Evolutionary conservation across 2,888 invertebrate genomes (phyloP), one percentile per base, ranked within the genome.

Genomic region (Harpagoxenus sublaevis): DNA sequence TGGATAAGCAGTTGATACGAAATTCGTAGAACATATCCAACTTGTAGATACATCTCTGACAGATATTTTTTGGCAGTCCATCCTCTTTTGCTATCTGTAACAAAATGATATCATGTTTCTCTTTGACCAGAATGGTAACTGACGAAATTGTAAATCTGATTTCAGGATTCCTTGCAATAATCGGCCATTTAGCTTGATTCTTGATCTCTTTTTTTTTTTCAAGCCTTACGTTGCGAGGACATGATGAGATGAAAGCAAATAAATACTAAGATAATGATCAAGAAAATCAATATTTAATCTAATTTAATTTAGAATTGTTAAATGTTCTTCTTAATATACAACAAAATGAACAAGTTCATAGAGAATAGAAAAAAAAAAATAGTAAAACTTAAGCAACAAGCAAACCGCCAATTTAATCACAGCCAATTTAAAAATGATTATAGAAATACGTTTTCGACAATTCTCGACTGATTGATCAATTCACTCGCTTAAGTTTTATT

Each of bases 21-120:
- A 97, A 97, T 92, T 97, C 97, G 94, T 96, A 97, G 89, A 97
- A 96, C 94, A 97, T 96, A 86, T 97, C 97, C 92, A 97, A 95
- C 70, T 96, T 96, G 70, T 96, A 96, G 89, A 97, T 95, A 94
- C 97, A 97, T 78, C 96, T 95, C 95, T 97, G 97, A 94, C 97
- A 97, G 93, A 97, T 97, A 95, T 97, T 97, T 95, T 97, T 97
- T 78, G 97, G 97, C 90, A 97, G 95, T 92, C 96, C 96, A 95
- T 97, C 97, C 94, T 97, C 97, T 95, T 97, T 97, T 92, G 97
- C 96, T 94, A 97, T 96, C 97, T 97, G 96, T 3, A 92, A 93
- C 82, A 86, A 75, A 85, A 87, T 45, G 51, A 65, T 48, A 3
- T 62, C 6, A 23, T n/a, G 4, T 71, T 71, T 70, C n/a, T 4